A percentile compares a stretch with the other conserved stretches of the same genome.
Conservation (phyloP, 2,113 vertebrate genomes). For the Lepisosteus oculatus region DNA sequence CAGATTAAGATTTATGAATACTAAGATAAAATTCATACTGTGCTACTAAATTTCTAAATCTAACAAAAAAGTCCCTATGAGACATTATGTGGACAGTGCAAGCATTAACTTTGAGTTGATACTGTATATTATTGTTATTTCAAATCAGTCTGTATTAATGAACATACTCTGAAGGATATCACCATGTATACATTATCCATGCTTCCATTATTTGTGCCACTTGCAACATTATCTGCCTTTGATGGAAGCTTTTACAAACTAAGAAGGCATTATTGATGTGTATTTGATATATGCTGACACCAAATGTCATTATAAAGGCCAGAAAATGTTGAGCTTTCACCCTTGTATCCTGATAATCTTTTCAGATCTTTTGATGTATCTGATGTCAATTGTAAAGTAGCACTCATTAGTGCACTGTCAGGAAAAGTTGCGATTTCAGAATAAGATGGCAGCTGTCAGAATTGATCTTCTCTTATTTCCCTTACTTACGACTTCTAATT, state of each 20-base stretch:
- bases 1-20: no score
- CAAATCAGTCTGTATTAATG: no score
- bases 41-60: no score
- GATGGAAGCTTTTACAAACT: not conserved
- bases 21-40: not conserved
- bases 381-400: not conserved
- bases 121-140: no score
- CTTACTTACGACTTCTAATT: not conserved
- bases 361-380: not conserved
- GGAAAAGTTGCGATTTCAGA: conserved; percentile 1
- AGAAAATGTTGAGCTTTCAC: conserved; percentile 1
- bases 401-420: conserved; percentile 1
- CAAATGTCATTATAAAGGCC: not conserved
- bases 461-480: not conserved
- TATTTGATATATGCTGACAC: conserved; percentile 3
- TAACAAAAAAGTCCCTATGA: no score
- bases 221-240: not conserved
- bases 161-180: not conserved
- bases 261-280: not conserved
- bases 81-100: no score
- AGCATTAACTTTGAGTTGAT: no score
- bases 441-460: conserved; percentile 5
- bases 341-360: not conserved
- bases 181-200: not conserved
- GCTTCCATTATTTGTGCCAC: not conserved